Base-by-base conservation (phyloP, 1,140 invertebrate species). In the Myzus persicae region DNA sequence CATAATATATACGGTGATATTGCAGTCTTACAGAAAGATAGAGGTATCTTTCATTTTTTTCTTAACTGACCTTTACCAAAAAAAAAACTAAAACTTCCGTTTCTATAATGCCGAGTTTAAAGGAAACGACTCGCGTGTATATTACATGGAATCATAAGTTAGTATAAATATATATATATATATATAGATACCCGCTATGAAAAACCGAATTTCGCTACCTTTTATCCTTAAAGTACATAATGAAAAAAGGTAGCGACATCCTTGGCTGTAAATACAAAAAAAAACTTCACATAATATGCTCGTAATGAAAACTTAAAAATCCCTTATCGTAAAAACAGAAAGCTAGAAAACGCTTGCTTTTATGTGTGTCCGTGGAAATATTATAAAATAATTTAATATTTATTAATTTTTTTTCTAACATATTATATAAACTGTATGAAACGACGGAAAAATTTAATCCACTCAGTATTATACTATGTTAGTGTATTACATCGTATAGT, bases 281-380 rank as follows among this genome's bases (percentile, higher is more conserved):
- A 85, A 42, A 85, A 84, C 26, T 44, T 85, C 40, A 85, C 42
- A 85, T 85, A 44, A 85, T 85, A 14, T 44, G 26, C 40, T 11
- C 31, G 42, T 44, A 44, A 85, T 85, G 84, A 85, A 85, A 85
- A 44, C 84, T 85, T 85, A 85, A 44, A 85, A 85, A 85, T 85
- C 9, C 42, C 42, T 85, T 85, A 44, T 44, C 38, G 31, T 85
- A 85, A 31, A 85, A n/a, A 42, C 4, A 31, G 38, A 85, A 85
- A 85, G 14, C 42, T 44, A 40, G 84, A n/a, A 85, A 85, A 20
- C 11, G 42, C 26, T 31, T 18, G 36, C 4, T 89, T 89, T 51
- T 51, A 89, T 89, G 20, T 48, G 44, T 48, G 31, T 42, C 38
- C 38, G 4, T 42, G 38, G 9, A 85, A 42, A 85, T 44, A 44